Base-by-base conservation (phyloP, 64 coral and sea anemone species). In the Dendrophyllia cribrosa region DNA sequence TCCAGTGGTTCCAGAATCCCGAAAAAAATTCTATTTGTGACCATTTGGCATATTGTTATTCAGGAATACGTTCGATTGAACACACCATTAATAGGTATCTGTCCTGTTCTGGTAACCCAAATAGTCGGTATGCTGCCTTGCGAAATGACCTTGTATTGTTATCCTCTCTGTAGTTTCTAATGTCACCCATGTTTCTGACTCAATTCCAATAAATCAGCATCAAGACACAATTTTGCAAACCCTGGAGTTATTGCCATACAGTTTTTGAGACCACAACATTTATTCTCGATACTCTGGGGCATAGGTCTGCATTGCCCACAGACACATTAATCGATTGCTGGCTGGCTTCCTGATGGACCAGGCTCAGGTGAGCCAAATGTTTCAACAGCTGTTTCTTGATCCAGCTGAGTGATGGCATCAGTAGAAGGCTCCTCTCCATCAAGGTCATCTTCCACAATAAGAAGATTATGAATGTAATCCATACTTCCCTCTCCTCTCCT, bases 371-470 rank as follows among this genome's bases (percentile, higher is more conserved):
- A 15, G 7, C 12, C 11, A 15, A 16, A 4, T 16, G 61, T 16
- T 64, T 4, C 55, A 25, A 5, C 9, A 68, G 13, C 6, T 67
- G 6, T 20, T 20, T n/a, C 64, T 51, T 1, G 11, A 11, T 53
- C 3, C 55, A 26, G 49, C 66, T 24, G 9, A 0, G 16, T 34
- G 8, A 19, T 14, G 55, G 7, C 70, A 13, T 58, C 55, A 16
- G 15, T 19, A 2, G 19, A 16, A 4, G 61, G 11, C 12, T 64
- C 61, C 16, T 75, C 25, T 1, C 78, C 87, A 89, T 77, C 51
- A 7, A 75, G 86, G 24, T 85, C 81, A 86, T 92, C 78, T 7
- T 85, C 72, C 90, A 92, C 64, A 7, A 92, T 86, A 2, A 92
- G 79, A 2, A 86, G 23, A 52, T 23, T 50, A 25, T 92, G 51